Evolutionary conservation across 2,113 vertebrate species (phyloP).

Genomic region (Gambusia affinis): DNA sequence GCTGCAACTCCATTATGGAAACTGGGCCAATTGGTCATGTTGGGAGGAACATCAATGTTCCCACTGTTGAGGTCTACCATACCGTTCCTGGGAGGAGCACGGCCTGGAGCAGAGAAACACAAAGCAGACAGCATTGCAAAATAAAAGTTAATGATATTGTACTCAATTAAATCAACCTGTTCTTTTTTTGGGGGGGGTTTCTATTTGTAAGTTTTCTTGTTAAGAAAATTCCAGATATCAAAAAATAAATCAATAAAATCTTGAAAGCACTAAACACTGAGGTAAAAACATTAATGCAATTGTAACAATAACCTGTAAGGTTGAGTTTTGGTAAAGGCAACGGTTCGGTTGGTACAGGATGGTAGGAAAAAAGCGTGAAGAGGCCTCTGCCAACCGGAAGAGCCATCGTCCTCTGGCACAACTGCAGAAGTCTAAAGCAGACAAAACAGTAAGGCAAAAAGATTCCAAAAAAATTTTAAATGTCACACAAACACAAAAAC

Average conservation of each 20-base stretch:
- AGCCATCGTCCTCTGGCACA: conserved; percentile 97
- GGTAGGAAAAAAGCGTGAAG: conserved; percentile 96
- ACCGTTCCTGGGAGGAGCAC: conserved; percentile 92
- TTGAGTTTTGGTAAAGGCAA: conserved; percentile 95
- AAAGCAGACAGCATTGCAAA: not conserved
- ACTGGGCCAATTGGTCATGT: conserved; percentile 98
- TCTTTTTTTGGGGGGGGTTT: too few species aligned
- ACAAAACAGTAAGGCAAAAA: not conserved
- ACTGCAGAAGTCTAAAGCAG: conserved; percentile 85
- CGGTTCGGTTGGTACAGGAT: conserved; percentile 94
- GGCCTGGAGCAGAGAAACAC: conserved; percentile 76
- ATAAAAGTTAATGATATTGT: not conserved
- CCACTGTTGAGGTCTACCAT: conserved; percentile 96
- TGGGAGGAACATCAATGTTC: conserved; percentile 96
- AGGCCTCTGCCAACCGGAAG: conserved; percentile 95
- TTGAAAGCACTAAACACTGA: not conserved
- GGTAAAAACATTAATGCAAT: not conserved
- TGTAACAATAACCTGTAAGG: conserved; percentile 84
- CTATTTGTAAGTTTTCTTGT: not conserved
- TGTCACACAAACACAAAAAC: not conserved
- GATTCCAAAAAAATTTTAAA: not conserved
- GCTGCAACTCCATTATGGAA: conserved; percentile 98
- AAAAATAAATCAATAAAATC: not conserved
- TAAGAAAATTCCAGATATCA: not conserved
- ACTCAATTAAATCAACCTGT: not conserved